Percentiles rank a stretch among this genome's conserved stretches.
These are phyloP conservation scores for Drosophila ambigua DNA, from an alignment of 1,140 invertebrate genomes.

Conservation along the genomic window DNA sequence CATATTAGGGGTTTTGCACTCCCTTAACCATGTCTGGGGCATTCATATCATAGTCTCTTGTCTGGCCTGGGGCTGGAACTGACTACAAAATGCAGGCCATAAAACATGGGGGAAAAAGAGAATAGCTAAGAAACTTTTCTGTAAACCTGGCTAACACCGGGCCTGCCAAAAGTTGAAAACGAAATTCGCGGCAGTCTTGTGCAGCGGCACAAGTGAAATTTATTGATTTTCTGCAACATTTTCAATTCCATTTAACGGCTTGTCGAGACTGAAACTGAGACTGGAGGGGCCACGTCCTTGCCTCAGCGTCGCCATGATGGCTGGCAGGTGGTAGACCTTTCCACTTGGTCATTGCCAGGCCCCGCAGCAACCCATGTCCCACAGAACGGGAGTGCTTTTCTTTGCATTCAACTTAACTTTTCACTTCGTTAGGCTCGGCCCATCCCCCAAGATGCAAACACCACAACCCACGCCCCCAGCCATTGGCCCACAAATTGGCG, in stretches of 20 bases:
- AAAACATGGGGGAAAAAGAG: constrained; percentile 7
- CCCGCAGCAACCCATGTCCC: background rate
- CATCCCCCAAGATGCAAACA: background rate
- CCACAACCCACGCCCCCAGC: background rate
- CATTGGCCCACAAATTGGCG: constrained; percentile 54
- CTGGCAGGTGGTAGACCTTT: constrained; percentile 54
- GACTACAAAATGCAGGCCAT: constrained; percentile 17
- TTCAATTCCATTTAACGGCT: constrained; percentile 34
- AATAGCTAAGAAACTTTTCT: constrained; percentile 1
- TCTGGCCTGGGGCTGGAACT: background rate
- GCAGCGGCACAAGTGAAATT: constrained; percentile 29
- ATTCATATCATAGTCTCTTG: background rate
- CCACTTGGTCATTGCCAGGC: constrained; percentile 48
- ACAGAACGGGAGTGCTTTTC: constrained; percentile 16
- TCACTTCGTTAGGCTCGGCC: constrained; percentile 27
- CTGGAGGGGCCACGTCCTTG: constrained; percentile 11
- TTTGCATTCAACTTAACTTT: constrained; percentile 44
- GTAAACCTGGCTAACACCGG: no score
- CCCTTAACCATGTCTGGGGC: background rate
- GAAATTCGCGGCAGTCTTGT: constrained; percentile 1
- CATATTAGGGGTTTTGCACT: constrained; percentile 5
- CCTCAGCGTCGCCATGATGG: constrained; percentile 33
- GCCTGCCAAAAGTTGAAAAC: background rate
- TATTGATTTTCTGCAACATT: constrained; percentile 50
- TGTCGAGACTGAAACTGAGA: constrained; percentile 18